Base-by-base conservation (phyloP, 2,113 vertebrate genomes). In the Rhinopomastus cyanomelas region DNA sequence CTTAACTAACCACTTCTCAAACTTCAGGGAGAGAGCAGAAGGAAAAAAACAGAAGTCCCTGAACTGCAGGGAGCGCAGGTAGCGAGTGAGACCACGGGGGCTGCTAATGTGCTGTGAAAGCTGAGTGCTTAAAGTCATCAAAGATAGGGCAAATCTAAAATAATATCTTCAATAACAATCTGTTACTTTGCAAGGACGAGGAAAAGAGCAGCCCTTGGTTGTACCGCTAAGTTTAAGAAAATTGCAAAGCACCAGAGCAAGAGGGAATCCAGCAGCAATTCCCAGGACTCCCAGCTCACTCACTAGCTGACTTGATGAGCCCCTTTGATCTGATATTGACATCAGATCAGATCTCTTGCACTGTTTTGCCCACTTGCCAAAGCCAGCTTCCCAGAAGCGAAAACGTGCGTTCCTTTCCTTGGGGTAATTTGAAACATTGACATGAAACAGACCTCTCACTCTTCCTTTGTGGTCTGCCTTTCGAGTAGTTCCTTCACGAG, bases 261-360 rank as follows among this genome's bases (percentile, higher is more conserved):
- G 61, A 64, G 87, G 87, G 93, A 92, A 87, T 94, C 72, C 89
- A 95, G 86, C 94, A 96, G 94, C 94, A 96, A 97, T 96, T 94
- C 90, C 84, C 84, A 75, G 42, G 49, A n/a, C 56, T 87, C 69
- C n/a, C 25, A 1, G 55, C 68, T 91, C 88, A 69, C 93, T 96
- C 67, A 66, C 76, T 57, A 32, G 66, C 84, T 92, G 75, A 88
- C 86, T 96, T 92, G 93, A 92, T 66, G 74, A 92, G 69, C 81
- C 36, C 77, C 76, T 97, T 95, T 97, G 93, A 95, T 96, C 75
- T 94, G 66, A 39, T 91, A 94, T 85, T 95, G 89, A 91, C 90
- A 95, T 95, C 78, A 75, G 46, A 96, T 93, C 68, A 65, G 69
- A 87, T 93, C 91, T 86, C 81, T 82, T 85, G 66, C 77, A 37